Evolutionary conservation across 1,140 invertebrate genomes (phyloP).

Genomic region (Macrobrachium rosenbergii): DNA sequence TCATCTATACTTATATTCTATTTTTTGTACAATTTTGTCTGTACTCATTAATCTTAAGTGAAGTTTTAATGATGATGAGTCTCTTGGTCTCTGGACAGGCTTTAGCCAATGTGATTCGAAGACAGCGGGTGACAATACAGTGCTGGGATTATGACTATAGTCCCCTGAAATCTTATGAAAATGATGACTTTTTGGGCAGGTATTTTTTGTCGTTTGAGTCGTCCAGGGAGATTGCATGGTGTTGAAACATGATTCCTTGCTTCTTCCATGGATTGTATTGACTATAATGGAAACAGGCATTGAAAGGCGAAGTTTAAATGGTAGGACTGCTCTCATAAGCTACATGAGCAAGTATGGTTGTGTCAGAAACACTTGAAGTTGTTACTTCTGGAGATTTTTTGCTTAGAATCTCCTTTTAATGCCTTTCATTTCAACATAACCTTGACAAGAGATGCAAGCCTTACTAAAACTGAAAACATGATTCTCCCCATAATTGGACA

Average conservation of each 20-base stretch:
- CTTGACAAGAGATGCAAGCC: too few relatives aligned
- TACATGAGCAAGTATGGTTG: too few relatives aligned
- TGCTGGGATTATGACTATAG: constrained; percentile 65
- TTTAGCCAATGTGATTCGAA: constrained; percentile 65
- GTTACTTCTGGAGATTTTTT: too few relatives aligned
- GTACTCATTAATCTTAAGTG: not conserved
- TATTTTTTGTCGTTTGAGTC: constrained; percentile 57
- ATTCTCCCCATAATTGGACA: too few relatives aligned
- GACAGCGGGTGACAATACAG: constrained; percentile 61
- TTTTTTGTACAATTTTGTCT: not conserved
- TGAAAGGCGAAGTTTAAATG: not conserved
- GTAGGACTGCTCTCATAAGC: not conserved
- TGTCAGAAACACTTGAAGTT: too few relatives aligned
- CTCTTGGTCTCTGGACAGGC: constrained; percentile 54
- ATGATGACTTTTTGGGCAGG: constrained; percentile 71
- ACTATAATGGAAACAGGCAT: too few relatives aligned
- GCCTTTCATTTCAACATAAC: too few relatives aligned
- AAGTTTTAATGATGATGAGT: not conserved
- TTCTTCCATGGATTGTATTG: not conserved
- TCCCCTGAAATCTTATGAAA: constrained; percentile 66
- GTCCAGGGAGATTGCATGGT: constrained; percentile 37
- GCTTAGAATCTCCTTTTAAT: too few relatives aligned
- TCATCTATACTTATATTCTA: too few relatives aligned
- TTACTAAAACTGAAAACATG: too few relatives aligned
- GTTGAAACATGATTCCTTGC: not conserved